These are phyloP conservation scores for Daphoenositta chrysoptera DNA, from an alignment of 2,113 vertebrate genomes.

Conservation along the genomic window DNA sequence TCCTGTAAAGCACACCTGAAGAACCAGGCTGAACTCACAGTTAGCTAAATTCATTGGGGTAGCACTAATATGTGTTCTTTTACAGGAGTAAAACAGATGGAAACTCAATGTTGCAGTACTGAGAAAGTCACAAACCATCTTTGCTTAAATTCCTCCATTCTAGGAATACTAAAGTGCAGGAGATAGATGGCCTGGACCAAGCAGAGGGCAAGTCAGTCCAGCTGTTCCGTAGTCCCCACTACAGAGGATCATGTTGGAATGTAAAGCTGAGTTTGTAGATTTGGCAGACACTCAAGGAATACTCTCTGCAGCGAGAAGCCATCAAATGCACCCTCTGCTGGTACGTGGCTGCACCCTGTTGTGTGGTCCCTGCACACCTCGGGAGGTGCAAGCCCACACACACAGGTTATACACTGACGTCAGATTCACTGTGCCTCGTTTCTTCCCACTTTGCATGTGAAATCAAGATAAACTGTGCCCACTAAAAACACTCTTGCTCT, in stretches of 20 bases:
- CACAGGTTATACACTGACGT: accelerated
- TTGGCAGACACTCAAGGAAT: neutral
- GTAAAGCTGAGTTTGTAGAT: neutral
- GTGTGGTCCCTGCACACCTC: accelerated
- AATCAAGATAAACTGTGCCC: neutral
- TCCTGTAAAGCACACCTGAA: neutral
- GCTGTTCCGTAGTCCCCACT: neutral
- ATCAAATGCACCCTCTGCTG: accelerated
- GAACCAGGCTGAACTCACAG: neutral
- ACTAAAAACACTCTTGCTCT: neutral
- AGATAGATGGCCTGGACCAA: neutral
- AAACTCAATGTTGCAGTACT: neutral
- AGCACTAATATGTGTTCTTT: neutral
- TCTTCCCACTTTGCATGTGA: neutral
- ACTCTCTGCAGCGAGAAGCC: neutral
- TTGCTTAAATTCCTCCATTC: neutral
- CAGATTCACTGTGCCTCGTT: neutral
- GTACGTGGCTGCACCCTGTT: neutral
- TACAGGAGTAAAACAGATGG: neutral
- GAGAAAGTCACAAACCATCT: neutral
- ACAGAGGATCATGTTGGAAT: neutral
- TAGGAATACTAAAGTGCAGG: neutral
- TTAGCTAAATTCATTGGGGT: neutral
- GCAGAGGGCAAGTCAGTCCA: neutral
- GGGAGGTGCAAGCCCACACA: neutral